Conservation (phyloP, 2,113 vertebrate genomes). For the Pangasianodon hypophthalmus region DNA sequence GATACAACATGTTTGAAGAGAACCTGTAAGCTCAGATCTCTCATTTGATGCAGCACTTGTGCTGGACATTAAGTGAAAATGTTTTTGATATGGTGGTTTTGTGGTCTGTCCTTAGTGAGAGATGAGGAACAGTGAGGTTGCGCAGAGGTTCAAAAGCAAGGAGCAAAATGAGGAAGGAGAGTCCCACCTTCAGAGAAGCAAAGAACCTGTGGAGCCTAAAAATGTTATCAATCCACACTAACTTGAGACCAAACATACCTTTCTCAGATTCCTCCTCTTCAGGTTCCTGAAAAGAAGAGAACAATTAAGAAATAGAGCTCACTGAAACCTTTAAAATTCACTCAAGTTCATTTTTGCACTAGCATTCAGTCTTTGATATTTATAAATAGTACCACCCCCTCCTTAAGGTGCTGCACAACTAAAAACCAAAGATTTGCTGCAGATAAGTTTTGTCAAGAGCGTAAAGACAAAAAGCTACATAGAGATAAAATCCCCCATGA, state of each 20-base stretch:
- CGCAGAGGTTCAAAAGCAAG: slow-evolving; percentile 31
- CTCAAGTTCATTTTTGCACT: background rate
- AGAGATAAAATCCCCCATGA: background rate
- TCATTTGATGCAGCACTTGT: slow-evolving; percentile 31
- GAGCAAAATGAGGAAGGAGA: slow-evolving; percentile 28
- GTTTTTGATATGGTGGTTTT: background rate
- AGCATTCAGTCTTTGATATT: background rate
- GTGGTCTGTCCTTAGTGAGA: slow-evolving; percentile 3
- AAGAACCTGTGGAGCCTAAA: slow-evolving; percentile 47
- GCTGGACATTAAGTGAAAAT: background rate
- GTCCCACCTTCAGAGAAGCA: slow-evolving; percentile 40
- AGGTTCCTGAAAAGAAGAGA: slow-evolving; percentile 77
- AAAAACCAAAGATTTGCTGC: background rate
- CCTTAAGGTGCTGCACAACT: background rate
- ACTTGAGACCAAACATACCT: slow-evolving; percentile 82
- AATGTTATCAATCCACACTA: slow-evolving; percentile 37
- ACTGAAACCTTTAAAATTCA: background rate
- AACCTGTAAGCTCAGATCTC: background rate
- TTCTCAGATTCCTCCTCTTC: slow-evolving; percentile 93
- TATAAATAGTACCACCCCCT: background rate
- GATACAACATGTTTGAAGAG: slow-evolving; percentile 3
- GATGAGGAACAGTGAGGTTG: background rate
- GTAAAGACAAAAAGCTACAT: background rate
- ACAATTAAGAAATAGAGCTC: background rate
- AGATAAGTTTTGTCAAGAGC: background rate